Evolutionary conservation across 2,888 invertebrate genomes (phyloP), one percentile per base, ranked within the genome.

Genomic region (Achlya flavicornis): DNA sequence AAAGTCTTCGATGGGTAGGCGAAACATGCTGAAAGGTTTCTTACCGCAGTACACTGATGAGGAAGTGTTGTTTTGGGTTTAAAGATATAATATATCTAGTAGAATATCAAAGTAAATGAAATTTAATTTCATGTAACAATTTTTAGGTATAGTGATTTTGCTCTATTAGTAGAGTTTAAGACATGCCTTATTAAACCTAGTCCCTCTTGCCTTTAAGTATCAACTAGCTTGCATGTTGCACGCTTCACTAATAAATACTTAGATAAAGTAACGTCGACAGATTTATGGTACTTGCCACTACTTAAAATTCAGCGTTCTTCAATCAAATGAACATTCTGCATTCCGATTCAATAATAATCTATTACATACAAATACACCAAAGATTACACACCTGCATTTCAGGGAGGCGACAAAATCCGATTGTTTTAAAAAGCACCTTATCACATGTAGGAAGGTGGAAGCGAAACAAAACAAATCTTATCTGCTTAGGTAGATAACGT

Each of bases 381-480:
- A 68, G 61, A 66, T 65, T 64, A 73, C 66, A 70, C 91, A 92
- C 88, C 90, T 91, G 92, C 87, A 79, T 81, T 74, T 73, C 78
- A 78, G 67, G 68, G 68, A 75, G 78, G 81, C 79, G 84, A 87
- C 87, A 85, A 85, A 85, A 83, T 70, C 72, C 74, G 78, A 76
- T 71, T 64, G 65, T 74, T 76, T 79, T 81, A 78, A 79, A 41
- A 77, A 77, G 70, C 64, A 64, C 75, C 74, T 84, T 87, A 88
- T 87, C 85, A 68, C 61, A 66, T 68, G 64, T 66, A 69, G 75
- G 26, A 77, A 72, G 76, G 80, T 83, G 78, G 80, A 77, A 85
- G 81, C 77, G 80, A 76, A 86, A 88, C 88, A 86, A 87, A 85
- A 85, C 86, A 84, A 78, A 83, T 78, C 79, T 89, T 90, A 90